Conservation (phyloP, 2,797 vertebrate genomes). For the Dermochelys coriacea region DNA sequence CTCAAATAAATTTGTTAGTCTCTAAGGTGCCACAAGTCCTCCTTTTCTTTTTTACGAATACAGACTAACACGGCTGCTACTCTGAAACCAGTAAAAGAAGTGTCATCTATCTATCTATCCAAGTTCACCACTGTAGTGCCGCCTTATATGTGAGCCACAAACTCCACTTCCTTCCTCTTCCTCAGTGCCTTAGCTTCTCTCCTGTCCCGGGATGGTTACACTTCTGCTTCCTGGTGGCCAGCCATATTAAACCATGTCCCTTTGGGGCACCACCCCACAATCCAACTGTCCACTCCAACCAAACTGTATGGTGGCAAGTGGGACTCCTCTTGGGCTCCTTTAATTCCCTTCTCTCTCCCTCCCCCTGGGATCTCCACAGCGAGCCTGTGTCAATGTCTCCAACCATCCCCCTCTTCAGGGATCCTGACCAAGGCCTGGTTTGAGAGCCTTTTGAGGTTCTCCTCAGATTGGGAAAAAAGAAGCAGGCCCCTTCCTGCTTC, state of each 20-base stretch:
- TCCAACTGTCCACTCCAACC: neutral
- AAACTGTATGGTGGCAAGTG: neutral
- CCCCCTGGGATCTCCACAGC: neutral
- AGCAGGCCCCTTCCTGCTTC: neutral
- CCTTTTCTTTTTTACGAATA: too few relatives aligned
- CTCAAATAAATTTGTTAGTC: too few relatives aligned
- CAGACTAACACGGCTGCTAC: too few relatives aligned
- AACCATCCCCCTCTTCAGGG: neutral
- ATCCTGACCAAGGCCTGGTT: neutral
- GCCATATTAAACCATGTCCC: neutral
- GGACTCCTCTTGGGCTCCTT: neutral
- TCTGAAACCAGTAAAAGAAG: neutral
- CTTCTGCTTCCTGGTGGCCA: neutral
- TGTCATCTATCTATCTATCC: neutral
- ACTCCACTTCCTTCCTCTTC: neutral
- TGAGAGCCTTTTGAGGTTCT: neutral
- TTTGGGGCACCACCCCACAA: neutral
- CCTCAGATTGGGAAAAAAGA: neutral
- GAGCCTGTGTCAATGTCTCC: neutral
- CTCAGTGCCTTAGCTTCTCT: neutral
- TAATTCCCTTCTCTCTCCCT: neutral
- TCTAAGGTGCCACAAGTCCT: too few relatives aligned
- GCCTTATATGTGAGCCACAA: neutral
- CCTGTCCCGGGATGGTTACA: neutral
- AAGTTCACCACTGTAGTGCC: neutral